These are phyloP conservation scores for Vidua macroura DNA, from an alignment of 2,113 vertebrate species.

Conservation along the genomic window DNA sequence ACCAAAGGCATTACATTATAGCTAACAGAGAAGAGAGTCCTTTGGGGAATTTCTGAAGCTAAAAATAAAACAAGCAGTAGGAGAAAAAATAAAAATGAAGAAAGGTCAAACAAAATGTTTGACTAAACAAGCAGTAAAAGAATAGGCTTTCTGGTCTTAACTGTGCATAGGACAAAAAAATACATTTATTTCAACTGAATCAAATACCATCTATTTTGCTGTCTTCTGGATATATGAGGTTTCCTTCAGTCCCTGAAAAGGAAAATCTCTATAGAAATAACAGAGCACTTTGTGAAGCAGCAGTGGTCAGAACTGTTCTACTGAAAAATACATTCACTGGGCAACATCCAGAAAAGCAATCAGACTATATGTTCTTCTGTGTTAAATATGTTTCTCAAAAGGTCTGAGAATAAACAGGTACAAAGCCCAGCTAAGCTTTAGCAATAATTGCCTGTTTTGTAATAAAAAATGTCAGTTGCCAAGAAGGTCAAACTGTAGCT, in stretches of 20 bases:
- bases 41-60: background rate
- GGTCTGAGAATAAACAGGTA: background rate
- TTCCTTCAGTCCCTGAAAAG: background rate
- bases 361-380: background rate
- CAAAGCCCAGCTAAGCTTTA: background rate
- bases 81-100: background rate
- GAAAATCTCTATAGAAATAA: slow-evolving; percentile 10
- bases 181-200: background rate
- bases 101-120: background rate
- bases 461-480: background rate
- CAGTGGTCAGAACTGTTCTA: background rate
- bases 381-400: background rate
- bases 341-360: background rate
- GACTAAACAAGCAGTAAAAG: background rate
- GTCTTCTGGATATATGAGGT: background rate
- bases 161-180: background rate
- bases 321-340: background rate
- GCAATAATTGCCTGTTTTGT: background rate
- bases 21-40: background rate
- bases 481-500: background rate
- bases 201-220: background rate
- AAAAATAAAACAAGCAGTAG: background rate
- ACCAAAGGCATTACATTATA: background rate
- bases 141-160: background rate
- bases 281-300: background rate